Conservation (phyloP, 1,140 invertebrate species). For the Pogonus chalceus region DNA sequence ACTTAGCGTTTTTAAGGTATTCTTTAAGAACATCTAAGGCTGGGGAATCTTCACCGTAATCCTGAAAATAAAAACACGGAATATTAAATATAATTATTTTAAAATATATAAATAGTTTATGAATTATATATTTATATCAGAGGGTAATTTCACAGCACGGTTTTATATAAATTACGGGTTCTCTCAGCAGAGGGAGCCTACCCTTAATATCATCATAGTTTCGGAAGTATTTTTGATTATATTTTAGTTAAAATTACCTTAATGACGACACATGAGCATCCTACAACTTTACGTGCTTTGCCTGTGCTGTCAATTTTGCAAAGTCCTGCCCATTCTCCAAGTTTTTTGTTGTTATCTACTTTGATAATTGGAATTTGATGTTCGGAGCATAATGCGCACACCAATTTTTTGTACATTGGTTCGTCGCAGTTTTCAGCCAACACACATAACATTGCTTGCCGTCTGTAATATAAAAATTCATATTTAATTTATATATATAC, state of each 20-base stretch:
- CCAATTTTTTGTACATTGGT: conserved; percentile 91
- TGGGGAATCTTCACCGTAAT: conserved; percentile 92
- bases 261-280: conserved; percentile 96
- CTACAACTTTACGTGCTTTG: conserved; percentile 97
- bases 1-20: conserved; percentile 52
- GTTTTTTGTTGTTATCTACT: conserved; percentile 97
- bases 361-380: conserved; percentile 95
- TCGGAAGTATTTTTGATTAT: conserved; percentile 2
- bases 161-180: conserved; percentile 32
- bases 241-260: conserved; percentile 48
- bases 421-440: conserved; percentile 98
- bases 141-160: conserved; percentile 25
- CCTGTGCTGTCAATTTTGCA: conserved; percentile 99
- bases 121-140: conserved; percentile 27
- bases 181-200: conserved; percentile 40
- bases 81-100: conserved; percentile 4
- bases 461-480: conserved; percentile 48
- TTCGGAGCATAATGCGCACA: conserved; percentile 97
- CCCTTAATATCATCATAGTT: conserved; percentile 33
- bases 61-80: conserved; percentile 49
- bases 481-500: too few relatives aligned
- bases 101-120: neutral
- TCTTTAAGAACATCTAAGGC: conserved; percentile 87
- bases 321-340: conserved; percentile 97
- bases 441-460: conserved; percentile 92